Percentiles rank a stretch among this genome's conserved stretches.
phyloP scores from a whole-genome alignment of 92 coral and sea anemone species.

The Porites lobata region DNA sequence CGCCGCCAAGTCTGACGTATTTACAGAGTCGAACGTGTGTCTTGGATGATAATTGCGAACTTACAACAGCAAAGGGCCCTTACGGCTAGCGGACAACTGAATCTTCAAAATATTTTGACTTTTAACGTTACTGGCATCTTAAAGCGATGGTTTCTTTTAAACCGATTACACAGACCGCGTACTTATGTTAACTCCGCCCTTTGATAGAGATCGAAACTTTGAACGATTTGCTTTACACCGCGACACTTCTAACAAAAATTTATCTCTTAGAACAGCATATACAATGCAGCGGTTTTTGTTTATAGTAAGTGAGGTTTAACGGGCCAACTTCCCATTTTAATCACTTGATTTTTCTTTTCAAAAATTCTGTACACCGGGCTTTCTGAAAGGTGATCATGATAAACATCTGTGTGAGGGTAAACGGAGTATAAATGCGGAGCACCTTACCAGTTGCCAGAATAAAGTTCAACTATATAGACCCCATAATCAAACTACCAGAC shows the following conservation, averaged over 20 bases:
- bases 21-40: slow-evolving; percentile 89
- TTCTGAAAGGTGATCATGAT: neutral
- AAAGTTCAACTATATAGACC: neutral
- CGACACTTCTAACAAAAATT: neutral
- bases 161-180: slow-evolving; percentile 4
- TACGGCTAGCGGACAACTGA: slow-evolving; percentile 43
- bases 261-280: neutral
- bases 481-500: neutral
- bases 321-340: neutral
- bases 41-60: slow-evolving; percentile 79
- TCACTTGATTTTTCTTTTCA: neutral
- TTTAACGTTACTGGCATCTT: slow-evolving; percentile 6
- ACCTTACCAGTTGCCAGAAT: neutral
- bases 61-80: slow-evolving; percentile 50
- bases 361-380: neutral
- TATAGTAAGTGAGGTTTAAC: neutral
- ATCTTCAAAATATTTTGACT: slow-evolving; percentile 37
- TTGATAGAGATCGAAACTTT: slow-evolving; percentile 4
- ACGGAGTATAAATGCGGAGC: neutral
- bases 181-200: slow-evolving; percentile 1
- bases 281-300: slow-evolving; percentile 23
- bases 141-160: neutral
- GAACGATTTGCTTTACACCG: neutral
- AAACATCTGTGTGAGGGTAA: too few species aligned
- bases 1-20: slow-evolving; percentile 85